Conservation (phyloP, 2,797 vertebrate genomes). For the Cygnus olor region DNA sequence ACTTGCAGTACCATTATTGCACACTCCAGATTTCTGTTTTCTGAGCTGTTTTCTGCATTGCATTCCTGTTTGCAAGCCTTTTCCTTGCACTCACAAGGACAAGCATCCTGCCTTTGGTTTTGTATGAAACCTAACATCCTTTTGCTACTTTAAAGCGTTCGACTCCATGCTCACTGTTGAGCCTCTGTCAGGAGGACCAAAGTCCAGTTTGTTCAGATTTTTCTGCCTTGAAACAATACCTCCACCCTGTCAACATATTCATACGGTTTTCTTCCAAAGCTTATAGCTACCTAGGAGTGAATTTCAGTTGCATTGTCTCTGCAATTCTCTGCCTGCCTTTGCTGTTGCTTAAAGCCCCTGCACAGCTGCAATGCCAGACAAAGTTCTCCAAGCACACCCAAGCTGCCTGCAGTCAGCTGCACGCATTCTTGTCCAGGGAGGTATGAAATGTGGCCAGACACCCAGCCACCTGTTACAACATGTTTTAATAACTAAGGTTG, state of each 20-base stretch:
- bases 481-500: neutral
- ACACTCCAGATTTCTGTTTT: neutral
- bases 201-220: neutral
- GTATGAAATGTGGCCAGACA: neutral
- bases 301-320: neutral
- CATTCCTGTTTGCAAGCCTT: neutral
- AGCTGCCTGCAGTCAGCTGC: conserved; percentile 64
- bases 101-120: neutral
- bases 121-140: neutral
- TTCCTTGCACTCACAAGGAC: fast-evolving
- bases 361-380: neutral
- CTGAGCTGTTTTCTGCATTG: neutral
- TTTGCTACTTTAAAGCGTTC: neutral
- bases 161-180: neutral
- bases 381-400: neutral
- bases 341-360: neutral
- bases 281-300: neutral
- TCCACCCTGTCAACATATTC: neutral
- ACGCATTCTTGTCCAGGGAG: neutral
- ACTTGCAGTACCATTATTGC: neutral
- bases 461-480: conserved; percentile 47
- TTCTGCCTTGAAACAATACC: neutral
- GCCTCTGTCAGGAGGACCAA: neutral
- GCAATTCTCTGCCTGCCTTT: neutral
- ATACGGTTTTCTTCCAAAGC: neutral